Base-by-base conservation (phyloP, 2,888 invertebrate species). In the Ariolimax columbianus region DNA sequence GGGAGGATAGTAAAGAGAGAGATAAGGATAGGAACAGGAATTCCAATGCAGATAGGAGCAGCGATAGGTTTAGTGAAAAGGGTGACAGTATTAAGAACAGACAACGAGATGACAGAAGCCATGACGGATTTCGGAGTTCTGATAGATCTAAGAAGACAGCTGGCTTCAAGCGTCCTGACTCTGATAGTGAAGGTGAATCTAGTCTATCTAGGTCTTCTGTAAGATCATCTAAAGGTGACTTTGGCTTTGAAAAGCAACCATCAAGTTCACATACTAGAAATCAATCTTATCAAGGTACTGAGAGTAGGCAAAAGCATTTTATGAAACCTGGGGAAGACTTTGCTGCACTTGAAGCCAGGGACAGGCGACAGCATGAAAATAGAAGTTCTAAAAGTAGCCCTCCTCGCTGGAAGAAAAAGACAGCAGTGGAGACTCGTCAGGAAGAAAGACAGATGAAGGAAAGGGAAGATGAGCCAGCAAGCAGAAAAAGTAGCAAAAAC, bases 221-320 rank as follows among this genome's bases (percentile, higher is more conserved):
- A 6, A 55, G 77, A 73, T 63, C 77, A 68, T 19, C 72, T 7
- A 30, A 75, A 33, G 66, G 43, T 63, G 40, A 59, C 59, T 55
- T n/a, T 19, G 66, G n/a, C 9, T 30, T 9, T 40, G 47, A 59
- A 75, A 51, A 30, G 43, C 14, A 43, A 40, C 81, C 47, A 4
- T 36, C 73, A 38, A 36, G 63, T 63, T 38, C 59, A 38, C 33
- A 77, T 66, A 66, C 43, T 40, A 55, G 47, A n/a, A 40, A 59
- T 6, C 14, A 63, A 55, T 75, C 75, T 38, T 51, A 66, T 36
- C 30, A 85, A 55, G 82, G 84, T 81, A 70, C 17, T 72, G 59
- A 70, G 55, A 66, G 59, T 83, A 84, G 70, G 79, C 82, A 79
- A 86, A 79, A 77, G 83, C 79, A 66, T 26, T 23, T 81, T 30